Evolutionary conservation across 2,113 vertebrate species (phyloP).

Genomic region (Lates calcarifer): DNA sequence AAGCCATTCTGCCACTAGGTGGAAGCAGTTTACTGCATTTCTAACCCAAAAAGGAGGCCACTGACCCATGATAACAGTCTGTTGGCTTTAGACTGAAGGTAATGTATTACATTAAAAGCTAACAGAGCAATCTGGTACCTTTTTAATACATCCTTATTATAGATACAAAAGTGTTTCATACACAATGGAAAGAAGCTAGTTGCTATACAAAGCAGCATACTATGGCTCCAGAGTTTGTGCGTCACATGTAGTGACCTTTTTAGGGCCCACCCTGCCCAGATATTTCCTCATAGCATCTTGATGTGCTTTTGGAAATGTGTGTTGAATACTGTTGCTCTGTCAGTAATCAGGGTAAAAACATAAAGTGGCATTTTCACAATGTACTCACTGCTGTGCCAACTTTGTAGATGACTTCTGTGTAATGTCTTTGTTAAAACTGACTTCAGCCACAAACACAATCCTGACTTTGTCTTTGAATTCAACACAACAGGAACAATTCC

Average conservation of each 20-base stretch:
- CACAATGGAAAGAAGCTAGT: not conserved
- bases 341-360: not conserved
- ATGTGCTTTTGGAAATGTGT: not conserved
- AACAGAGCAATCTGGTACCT: not conserved
- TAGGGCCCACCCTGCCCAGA: not conserved
- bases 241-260: not conserved
- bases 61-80: not conserved
- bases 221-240: not conserved
- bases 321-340: not conserved
- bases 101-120: not conserved
- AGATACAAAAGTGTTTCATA: conserved; percentile 8
- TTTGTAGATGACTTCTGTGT: not conserved
- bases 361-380: not conserved
- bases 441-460: not conserved
- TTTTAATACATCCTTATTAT: not conserved
- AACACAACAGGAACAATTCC: not conserved
- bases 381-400: not conserved
- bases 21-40: conserved; percentile 32
- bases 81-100: not conserved
- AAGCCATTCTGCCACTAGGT: conserved; percentile 49
- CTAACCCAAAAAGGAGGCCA: not conserved
- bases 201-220: conserved; percentile 5
- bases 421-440: not conserved
- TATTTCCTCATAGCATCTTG: conserved; percentile 23
- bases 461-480: not conserved